Conservation (phyloP, 1,140 invertebrate genomes). For the Drosophila busckii region DNA sequence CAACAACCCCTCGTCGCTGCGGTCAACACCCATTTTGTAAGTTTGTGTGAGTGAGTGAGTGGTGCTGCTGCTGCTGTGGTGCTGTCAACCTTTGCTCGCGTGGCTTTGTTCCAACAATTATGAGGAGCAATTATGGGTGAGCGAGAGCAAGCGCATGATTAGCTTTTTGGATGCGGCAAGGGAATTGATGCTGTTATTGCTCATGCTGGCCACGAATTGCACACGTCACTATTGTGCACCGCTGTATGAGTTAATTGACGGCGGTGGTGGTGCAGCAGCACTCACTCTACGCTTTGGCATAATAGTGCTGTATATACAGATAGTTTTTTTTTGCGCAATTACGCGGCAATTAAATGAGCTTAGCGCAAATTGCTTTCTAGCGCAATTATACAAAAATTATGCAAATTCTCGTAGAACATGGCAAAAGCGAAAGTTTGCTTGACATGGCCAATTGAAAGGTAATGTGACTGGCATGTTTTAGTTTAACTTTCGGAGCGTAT, state of each 20-base stretch:
- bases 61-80: no score
- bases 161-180: conserved; percentile 59
- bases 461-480: conserved; percentile 10
- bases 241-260: conserved; percentile 54
- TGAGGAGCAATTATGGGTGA: conserved; percentile 57
- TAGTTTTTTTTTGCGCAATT: conserved; percentile 36
- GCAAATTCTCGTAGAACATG: conserved; percentile 20
- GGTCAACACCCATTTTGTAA: conserved; percentile 8
- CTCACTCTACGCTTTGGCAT: conserved; percentile 20
- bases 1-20: conserved; percentile 8
- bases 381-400: conserved; percentile 44
- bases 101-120: conserved; percentile 46
- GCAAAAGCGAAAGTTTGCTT: conserved; percentile 3
- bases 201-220: conserved; percentile 17
- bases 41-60: no score
- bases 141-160: conserved; percentile 54
- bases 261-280: conserved; percentile 33
- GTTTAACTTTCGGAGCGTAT: conserved; percentile 18
- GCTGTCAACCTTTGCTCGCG: conserved; percentile 18
- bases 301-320: conserved; percentile 12
- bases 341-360: conserved; percentile 64
- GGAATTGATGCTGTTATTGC: conserved; percentile 53
- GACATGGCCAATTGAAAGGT: conserved; percentile 31
- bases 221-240: conserved; percentile 41
- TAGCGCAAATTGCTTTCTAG: conserved; percentile 34